phyloP scores from a whole-genome alignment of 2,797 vertebrate species.

The Propithecus deckenii region DNA sequence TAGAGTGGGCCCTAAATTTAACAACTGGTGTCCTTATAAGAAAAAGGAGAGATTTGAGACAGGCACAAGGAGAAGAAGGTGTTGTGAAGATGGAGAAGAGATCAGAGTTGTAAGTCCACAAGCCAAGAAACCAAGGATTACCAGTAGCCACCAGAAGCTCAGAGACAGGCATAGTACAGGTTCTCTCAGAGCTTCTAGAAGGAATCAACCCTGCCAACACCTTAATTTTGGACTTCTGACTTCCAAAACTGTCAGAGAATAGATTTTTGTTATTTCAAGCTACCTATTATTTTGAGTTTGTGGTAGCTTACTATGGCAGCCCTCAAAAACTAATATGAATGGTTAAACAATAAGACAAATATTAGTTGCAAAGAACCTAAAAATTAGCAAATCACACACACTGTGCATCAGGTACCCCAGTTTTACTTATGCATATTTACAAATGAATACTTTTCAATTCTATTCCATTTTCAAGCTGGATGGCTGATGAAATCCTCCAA shows the following conservation, averaged over 20 bases:
- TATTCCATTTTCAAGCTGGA: background rate
- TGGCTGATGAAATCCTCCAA: background rate
- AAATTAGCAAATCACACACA: background rate
- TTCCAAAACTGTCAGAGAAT: background rate
- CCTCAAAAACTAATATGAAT: background rate
- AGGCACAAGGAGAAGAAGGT: no score
- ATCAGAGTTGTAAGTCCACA: background rate
- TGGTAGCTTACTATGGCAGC: background rate
- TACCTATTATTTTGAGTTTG: background rate
- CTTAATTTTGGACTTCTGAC: background rate
- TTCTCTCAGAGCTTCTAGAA: background rate
- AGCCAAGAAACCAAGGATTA: background rate
- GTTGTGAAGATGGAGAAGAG: background rate
- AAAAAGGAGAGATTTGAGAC: background rate
- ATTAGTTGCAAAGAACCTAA: background rate
- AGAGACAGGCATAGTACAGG: background rate
- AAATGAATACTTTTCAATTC: background rate
- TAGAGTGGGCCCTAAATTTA: background rate
- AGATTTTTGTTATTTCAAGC: background rate
- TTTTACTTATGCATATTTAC: background rate
- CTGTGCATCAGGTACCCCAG: background rate
- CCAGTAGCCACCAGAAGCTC: background rate
- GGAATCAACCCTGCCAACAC: background rate
- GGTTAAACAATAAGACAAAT: background rate
- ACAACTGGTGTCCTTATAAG: background rate